phyloP scores from a whole-genome alignment of 2,888 invertebrate genomes.

The Drosophila hamatofila region DNA sequence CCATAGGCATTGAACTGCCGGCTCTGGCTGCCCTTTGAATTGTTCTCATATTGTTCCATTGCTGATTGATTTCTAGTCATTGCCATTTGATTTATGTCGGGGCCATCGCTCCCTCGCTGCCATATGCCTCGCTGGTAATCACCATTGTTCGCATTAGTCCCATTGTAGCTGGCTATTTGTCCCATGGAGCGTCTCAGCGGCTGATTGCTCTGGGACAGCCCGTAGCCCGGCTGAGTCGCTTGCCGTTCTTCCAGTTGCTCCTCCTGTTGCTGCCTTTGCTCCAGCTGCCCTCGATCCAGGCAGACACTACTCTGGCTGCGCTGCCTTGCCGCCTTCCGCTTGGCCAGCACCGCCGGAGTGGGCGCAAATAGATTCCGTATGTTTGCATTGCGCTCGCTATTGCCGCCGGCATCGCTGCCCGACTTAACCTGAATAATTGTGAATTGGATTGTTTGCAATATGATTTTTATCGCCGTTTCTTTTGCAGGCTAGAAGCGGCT shows the following conservation, averaged over 20 bases:
- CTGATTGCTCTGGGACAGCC: conserved; percentile 32
- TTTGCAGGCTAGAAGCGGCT: conserved; percentile 34
- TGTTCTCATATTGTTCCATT: conserved; percentile 65
- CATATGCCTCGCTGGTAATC: conserved; percentile 38
- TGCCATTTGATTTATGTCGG: conserved; percentile 77
- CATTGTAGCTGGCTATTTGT: conserved; percentile 65
- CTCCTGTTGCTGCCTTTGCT: conserved; percentile 3
- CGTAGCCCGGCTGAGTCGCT: conserved; percentile 11
- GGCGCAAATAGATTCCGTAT: conserved; percentile 80
- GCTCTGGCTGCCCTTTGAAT: conserved; percentile 47
- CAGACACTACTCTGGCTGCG: conserved; percentile 73
- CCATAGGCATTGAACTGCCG: conserved; percentile 42
- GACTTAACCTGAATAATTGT: conserved; percentile 79
- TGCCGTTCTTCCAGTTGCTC: background rate
- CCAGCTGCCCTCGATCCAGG: conserved; percentile 45
- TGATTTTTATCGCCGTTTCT: conserved; percentile 40
- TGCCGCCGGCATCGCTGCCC: conserved; percentile 53
- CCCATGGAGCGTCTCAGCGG: conserved; percentile 67
- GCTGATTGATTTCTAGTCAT: conserved; percentile 75
- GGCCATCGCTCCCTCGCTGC: conserved; percentile 25
- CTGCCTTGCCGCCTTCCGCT: conserved; percentile 58
- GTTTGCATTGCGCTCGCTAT: conserved; percentile 77
- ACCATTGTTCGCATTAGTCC: conserved; percentile 39
- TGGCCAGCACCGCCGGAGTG: conserved; percentile 56
- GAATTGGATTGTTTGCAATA: conserved; percentile 61